phyloP scores from a whole-genome alignment of 53 echinoderm and acorn worm species.

The Zoroaster sp. region DNA sequence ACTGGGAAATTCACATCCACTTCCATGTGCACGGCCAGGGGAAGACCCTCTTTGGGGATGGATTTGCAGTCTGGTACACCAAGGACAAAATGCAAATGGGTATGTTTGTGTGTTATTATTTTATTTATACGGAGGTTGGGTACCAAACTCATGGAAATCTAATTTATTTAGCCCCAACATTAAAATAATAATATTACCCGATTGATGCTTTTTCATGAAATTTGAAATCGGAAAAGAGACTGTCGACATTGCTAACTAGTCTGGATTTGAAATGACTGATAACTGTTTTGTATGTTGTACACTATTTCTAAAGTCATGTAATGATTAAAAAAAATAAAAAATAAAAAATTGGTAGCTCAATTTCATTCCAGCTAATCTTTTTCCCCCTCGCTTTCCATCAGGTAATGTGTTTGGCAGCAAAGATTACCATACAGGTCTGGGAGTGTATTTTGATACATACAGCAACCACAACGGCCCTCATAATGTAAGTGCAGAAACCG shows the following conservation, averaged over 20 bases:
- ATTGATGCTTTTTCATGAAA: too few relatives aligned
- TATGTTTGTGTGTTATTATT: conserved; percentile 21
- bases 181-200: too few relatives aligned
- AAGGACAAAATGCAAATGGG: conserved; percentile 91
- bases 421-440: conserved; percentile 89
- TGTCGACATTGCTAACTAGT: too few relatives aligned
- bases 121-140: too few relatives aligned
- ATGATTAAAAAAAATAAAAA: too few relatives aligned
- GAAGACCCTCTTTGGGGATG: conserved; percentile 93
- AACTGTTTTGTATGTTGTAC: too few relatives aligned
- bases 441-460: conserved; percentile 92
- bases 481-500: conserved; percentile 78
- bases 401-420: conserved; percentile 88
- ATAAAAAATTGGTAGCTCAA: too few relatives aligned
- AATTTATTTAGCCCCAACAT: background rate
- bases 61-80: conserved; percentile 99
- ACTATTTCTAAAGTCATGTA: too few relatives aligned
- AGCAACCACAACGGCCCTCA: conserved; percentile 99
- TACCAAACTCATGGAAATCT: background rate
- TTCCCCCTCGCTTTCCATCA: too few relatives aligned
- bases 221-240: too few relatives aligned
- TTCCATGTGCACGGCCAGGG: conserved; percentile 93
- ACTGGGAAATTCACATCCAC: conserved; percentile 96
- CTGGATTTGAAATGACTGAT: too few relatives aligned
- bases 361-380: too few relatives aligned